Conservation (phyloP, 2,888 invertebrate species). For the Drosophila kanekoi region DNA sequence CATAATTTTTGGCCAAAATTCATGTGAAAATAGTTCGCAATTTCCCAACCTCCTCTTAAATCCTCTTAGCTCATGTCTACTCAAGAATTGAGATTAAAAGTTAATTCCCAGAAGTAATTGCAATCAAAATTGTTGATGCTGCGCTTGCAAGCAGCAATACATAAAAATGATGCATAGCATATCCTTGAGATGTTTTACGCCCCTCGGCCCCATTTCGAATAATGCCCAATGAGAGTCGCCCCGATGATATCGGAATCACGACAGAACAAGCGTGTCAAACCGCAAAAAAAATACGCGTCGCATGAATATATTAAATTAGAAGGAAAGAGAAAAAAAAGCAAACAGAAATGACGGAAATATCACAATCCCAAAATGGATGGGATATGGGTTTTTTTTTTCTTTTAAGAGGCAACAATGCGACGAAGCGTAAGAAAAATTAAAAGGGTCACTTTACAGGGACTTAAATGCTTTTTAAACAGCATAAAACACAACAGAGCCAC, state of each 20-base stretch:
- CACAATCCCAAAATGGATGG: conserved; percentile 43
- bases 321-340: conserved; percentile 14
- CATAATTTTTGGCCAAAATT: too few relatives aligned
- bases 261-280: conserved; percentile 80
- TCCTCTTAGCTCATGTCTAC: too few relatives aligned
- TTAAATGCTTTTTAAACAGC: conserved; percentile 73
- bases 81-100: too few relatives aligned
- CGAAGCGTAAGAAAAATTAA: conserved; percentile 75
- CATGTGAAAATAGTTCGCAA: too few relatives aligned
- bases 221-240: conserved; percentile 31
- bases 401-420: conserved; percentile 74
- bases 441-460: conserved; percentile 82
- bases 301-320: conserved; percentile 80
- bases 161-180: neutral
- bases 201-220: neutral
- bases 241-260: conserved; percentile 64
- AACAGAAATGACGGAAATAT: conserved; percentile 38
- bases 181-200: conserved; percentile 5
- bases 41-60: too few relatives aligned
- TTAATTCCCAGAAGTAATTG: neutral
- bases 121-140: conserved; percentile 17
- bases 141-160: neutral
- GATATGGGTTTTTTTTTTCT: conserved; percentile 49
- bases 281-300: conserved; percentile 61
- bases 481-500: conserved; percentile 35